Evolutionary conservation across 2,888 invertebrate species (phyloP), one percentile per base, ranked within the genome.

Genomic region (Drosophila cognata): DNA sequence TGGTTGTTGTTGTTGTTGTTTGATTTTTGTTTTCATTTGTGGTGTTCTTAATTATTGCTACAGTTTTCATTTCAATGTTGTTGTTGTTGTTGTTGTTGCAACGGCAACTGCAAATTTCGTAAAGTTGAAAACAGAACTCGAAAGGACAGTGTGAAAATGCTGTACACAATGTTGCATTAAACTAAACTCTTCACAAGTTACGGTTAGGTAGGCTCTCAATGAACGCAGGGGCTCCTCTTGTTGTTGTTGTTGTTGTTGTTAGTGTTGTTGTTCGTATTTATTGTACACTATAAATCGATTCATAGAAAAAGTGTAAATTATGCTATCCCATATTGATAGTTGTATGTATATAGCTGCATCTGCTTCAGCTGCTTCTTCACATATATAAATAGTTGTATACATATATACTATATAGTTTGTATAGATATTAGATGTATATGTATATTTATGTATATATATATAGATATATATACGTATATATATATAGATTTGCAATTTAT

Each of bases 251-350:
- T 68, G 48, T 78, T 74, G 41, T 66, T 70, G 53, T 71, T 58
- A 55, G 61, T 77, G 57, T 33, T 64, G 50, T 50, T 63, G 69
- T 73, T 66, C 56, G 60, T 71, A 53, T 65, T 72, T 82, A 79
- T 85, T 77, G 84, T 84, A 88, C 87, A 75, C 88, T 85, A 87
- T 85, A 87, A 87, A 89, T 88, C 87, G 88, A 85, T 81, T 88
- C 85, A 89, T 87, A 87, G 87, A 87, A 87, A 87, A 87, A 85
- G 88, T 87, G 89, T 87, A 87, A 87, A 89, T 89, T 89, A 87
- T 81, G 77, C 87, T 87, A 87, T 85, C 73, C 76, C 81, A 84
- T 83, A 81, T 90, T 66, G 88, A 86, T 82, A 84, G 86, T 74
- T 78, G 56, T 76, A 77, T 77, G 71, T 79, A 77, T 77, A 77